Evolutionary conservation across 2,888 invertebrate species (phyloP).

Genomic region (Biston stratarius): DNA sequence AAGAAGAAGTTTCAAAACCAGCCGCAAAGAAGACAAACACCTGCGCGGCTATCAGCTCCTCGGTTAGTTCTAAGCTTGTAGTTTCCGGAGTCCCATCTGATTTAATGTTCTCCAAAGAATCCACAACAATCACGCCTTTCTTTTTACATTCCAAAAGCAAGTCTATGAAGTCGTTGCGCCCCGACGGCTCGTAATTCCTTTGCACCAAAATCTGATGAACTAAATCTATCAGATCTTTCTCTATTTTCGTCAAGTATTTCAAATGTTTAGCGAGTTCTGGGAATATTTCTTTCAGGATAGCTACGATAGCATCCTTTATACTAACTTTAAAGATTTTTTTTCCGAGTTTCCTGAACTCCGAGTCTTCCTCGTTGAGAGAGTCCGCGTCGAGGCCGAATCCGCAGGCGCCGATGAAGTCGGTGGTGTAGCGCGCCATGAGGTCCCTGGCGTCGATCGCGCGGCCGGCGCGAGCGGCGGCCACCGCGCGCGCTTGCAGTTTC

Average conservation of each 20-base stretch:
- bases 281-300: slow-evolving; percentile 59
- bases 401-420: slow-evolving; percentile 70
- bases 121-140: slow-evolving; percentile 59
- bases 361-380: slow-evolving; percentile 63
- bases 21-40: slow-evolving; percentile 70
- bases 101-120: slow-evolving; percentile 60
- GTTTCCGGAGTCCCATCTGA: slow-evolving; percentile 58
- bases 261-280: slow-evolving; percentile 57
- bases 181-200: slow-evolving; percentile 61
- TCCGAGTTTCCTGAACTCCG: slow-evolving; percentile 66
- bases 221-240: slow-evolving; percentile 56
- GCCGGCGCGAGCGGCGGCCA: slow-evolving; percentile 51
- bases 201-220: slow-evolving; percentile 62
- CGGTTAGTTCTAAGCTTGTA: slow-evolving; percentile 55
- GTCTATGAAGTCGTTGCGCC: slow-evolving; percentile 67
- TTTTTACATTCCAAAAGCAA: slow-evolving; percentile 61
- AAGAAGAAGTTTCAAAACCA: slow-evolving; percentile 70
- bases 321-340: slow-evolving; percentile 55
- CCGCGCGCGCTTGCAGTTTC: slow-evolving; percentile 57
- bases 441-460: slow-evolving; percentile 63
- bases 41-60: slow-evolving; percentile 63
- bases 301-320: slow-evolving; percentile 47
- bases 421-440: slow-evolving; percentile 71
- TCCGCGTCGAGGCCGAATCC: slow-evolving; percentile 69
- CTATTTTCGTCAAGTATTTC: slow-evolving; percentile 53